phyloP scores from a whole-genome alignment of 2,888 invertebrate species.

The Meloe dianella region DNA sequence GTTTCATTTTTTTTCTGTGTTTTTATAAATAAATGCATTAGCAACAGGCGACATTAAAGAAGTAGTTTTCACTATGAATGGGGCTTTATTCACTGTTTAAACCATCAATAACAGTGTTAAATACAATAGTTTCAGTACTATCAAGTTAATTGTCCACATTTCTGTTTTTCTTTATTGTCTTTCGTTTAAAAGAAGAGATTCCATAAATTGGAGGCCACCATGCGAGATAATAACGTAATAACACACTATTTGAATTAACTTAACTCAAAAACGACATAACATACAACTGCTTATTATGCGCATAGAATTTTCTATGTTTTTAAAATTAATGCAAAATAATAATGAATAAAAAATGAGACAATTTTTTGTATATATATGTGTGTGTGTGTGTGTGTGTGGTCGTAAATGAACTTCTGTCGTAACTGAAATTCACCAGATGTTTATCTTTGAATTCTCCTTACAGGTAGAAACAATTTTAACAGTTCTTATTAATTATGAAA shows the following conservation, averaged over 20 bases:
- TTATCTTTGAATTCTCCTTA: background rate
- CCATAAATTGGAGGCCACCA: background rate
- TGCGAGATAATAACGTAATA: conserved; percentile 1
- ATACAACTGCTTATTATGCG: background rate
- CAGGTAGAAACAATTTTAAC: background rate
- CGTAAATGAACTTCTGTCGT: background rate
- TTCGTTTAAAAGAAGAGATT: background rate
- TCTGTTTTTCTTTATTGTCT: background rate
- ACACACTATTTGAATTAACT: background rate
- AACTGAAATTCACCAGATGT: background rate
- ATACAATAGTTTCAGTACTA: background rate
- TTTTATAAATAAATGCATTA: no score
- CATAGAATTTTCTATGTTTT: background rate
- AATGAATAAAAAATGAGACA: background rate
- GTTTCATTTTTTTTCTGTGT: no score
- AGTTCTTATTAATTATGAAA: background rate
- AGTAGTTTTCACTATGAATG: background rate
- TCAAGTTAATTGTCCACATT: background rate
- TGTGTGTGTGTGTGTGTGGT: background rate
- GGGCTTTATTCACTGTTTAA: background rate
- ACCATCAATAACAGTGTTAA: background rate
- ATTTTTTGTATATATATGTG: background rate
- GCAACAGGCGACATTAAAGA: background rate
- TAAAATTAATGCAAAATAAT: background rate
- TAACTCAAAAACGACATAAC: background rate